Evolutionary conservation across 2,113 vertebrate species (phyloP).

Genomic region (Condylura cristata): DNA sequence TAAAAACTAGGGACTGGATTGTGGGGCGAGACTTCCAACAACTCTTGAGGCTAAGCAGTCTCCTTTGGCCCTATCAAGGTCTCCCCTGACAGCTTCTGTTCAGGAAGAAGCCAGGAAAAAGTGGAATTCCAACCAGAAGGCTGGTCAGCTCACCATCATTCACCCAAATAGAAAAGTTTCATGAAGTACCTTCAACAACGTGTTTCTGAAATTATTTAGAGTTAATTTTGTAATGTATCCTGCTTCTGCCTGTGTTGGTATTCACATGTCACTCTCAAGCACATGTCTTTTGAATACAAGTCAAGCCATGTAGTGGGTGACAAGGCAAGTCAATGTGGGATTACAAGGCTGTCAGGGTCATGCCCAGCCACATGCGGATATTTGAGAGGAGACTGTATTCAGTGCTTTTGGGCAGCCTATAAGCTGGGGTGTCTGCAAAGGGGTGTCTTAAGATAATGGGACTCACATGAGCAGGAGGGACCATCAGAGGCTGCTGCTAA

Average conservation of each 20-base stretch:
- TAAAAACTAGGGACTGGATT: neutral
- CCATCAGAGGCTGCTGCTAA: neutral
- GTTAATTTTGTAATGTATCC: neutral
- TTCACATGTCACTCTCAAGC: neutral
- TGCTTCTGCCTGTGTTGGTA: neutral
- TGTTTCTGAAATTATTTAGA: neutral
- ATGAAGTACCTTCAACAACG: neutral
- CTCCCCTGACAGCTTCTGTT: neutral
- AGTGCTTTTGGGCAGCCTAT: neutral
- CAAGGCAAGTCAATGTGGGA: neutral
- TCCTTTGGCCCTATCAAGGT: neutral
- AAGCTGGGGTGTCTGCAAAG: neutral
- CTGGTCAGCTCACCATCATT: neutral
- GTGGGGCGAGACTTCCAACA: neutral
- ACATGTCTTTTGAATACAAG: neutral
- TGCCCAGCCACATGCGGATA: neutral
- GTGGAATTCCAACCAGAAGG: neutral
- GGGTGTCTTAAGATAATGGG: neutral
- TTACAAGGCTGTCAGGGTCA: neutral
- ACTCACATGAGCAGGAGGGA: neutral
- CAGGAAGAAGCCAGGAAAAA: neutral
- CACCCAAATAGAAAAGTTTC: neutral
- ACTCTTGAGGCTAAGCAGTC: rapidly evolving
- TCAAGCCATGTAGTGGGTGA: neutral
- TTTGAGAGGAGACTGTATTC: neutral